A percentile compares a stretch with the other conserved stretches of the same genome.
These are phyloP conservation scores for Linnaemya tessellans DNA, from an alignment of 2,888 invertebrate species.

Conservation along the genomic window DNA sequence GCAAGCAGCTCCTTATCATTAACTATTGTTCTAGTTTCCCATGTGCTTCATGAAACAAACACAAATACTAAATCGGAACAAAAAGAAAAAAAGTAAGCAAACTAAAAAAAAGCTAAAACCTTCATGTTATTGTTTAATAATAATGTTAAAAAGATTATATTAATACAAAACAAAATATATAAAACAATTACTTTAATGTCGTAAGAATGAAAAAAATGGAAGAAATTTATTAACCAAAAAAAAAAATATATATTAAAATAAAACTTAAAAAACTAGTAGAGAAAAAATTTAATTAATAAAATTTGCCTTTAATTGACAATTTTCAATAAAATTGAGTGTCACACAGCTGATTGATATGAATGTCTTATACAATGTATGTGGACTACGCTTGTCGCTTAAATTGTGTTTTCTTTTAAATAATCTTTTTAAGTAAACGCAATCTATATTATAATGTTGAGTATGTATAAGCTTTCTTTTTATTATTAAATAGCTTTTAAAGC, in stretches of 20 bases:
- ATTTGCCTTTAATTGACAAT: too few species aligned
- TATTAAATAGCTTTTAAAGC: constrained; percentile 3
- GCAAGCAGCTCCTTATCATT: constrained; percentile 57
- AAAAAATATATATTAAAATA: too few species aligned
- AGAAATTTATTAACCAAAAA: too few species aligned
- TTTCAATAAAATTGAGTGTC: too few species aligned
- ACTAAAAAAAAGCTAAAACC: constrained; percentile 41
- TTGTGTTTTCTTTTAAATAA: not conserved
- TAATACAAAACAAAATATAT: not conserved
- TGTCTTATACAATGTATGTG: not conserved
- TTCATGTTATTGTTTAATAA: constrained; percentile 29
- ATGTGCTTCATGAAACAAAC: constrained; percentile 49
- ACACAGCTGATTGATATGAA: not conserved
- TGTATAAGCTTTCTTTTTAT: not conserved
- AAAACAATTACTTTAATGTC: not conserved
- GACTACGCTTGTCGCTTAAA: not conserved
- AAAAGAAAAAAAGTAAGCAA: not conserved
- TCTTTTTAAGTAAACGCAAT: too few species aligned
- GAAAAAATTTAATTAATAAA: too few species aligned
- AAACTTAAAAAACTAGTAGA: too few species aligned
- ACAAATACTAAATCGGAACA: constrained; percentile 35
- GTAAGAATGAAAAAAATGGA: too few species aligned
- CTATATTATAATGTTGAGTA: too few species aligned
- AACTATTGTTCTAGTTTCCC: constrained; percentile 66
- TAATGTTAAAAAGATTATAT: not conserved